Evolutionary conservation across 2,113 vertebrate species (phyloP).

Genomic region (Miniopterus natalensis): DNA sequence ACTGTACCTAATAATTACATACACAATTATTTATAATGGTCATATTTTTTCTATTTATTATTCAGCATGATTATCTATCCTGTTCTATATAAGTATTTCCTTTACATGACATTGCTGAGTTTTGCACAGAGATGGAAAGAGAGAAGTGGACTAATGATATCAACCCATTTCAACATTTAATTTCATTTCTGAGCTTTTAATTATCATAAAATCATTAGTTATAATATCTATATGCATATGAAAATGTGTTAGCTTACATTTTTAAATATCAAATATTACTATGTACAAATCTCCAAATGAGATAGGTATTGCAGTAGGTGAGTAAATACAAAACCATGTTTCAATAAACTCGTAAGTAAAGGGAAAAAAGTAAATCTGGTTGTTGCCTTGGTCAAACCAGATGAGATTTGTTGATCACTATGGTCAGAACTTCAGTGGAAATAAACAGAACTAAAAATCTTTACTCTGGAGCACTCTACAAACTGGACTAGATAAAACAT

Average conservation of each 20-base stretch:
- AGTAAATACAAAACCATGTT: not conserved
- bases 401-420: not conserved
- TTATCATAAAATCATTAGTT: not conserved
- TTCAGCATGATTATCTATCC: not conserved
- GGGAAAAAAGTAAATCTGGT: not conserved
- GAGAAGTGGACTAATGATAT: not conserved
- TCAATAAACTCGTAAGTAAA: not conserved
- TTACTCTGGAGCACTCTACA: not conserved
- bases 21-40: not conserved
- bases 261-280: not conserved
- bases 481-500: not conserved
- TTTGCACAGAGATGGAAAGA: not conserved
- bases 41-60: not conserved
- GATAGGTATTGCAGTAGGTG: not conserved
- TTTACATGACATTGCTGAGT: not conserved
- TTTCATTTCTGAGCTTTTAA: slow-evolving; percentile 18
- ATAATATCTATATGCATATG: not conserved
- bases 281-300: not conserved
- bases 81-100: not conserved
- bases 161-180: not conserved
- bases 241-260: not conserved
- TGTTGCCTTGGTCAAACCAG: not conserved
- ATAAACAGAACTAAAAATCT: not conserved
- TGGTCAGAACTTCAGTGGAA: not conserved
- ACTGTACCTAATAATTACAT: not conserved